phyloP scores from a whole-genome alignment of 92 coral and sea anemone species.

The Umimayanthus chanpuru region DNA sequence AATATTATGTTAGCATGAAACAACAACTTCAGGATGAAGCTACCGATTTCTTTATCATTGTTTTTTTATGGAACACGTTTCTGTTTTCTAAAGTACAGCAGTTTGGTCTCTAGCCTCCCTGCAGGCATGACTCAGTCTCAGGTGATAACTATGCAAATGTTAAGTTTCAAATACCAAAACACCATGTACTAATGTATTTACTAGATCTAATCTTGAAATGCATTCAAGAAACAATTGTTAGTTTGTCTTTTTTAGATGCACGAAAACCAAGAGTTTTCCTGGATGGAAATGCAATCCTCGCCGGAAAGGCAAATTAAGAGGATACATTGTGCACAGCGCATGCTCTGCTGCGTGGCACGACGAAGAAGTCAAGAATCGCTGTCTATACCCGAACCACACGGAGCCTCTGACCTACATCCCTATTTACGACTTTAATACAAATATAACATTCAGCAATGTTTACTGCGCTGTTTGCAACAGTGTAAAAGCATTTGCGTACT shows the following conservation, averaged over 20 bases:
- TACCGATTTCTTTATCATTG: too few species aligned
- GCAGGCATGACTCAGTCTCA: too few species aligned
- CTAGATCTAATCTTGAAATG: too few species aligned
- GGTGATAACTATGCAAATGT: too few species aligned
- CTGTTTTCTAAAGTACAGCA: too few species aligned
- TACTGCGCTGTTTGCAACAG: slow-evolving; percentile 12
- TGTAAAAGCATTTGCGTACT: not conserved
- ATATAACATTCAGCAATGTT: not conserved
- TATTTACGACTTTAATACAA: not conserved
- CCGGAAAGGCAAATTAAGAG: not conserved
- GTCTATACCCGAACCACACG: not conserved
- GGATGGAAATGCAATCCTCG: not conserved
- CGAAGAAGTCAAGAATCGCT: not conserved
- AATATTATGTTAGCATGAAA: too few species aligned
- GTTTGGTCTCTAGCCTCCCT: too few species aligned
- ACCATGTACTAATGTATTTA: too few species aligned
- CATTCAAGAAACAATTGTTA: too few species aligned
- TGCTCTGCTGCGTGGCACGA: not conserved
- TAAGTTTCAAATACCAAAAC: too few species aligned
- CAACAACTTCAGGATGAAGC: too few species aligned
- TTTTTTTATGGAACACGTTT: too few species aligned
- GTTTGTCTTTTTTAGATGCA: not conserved
- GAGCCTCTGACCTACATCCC: not conserved
- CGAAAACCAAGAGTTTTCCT: not conserved
- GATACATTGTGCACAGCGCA: not conserved